phyloP scores from a whole-genome alignment of 1,140 invertebrate species.

The Pemphigus obesinymphae region DNA sequence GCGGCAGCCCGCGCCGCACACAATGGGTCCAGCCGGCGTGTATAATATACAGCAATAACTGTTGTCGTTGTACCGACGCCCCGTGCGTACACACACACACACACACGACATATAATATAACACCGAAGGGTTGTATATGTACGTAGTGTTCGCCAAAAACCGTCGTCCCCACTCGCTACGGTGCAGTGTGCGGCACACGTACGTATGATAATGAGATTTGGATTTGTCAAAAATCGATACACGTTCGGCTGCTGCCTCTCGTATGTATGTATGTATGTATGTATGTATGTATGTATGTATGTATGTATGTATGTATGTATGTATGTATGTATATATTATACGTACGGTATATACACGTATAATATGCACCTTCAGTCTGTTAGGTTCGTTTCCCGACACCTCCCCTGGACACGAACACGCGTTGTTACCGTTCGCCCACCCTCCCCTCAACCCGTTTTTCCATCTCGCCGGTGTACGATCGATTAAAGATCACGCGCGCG shows the following conservation, averaged over 20 bases:
- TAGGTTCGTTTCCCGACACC: no score
- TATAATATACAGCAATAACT: conserved; percentile 41
- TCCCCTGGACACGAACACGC: no score
- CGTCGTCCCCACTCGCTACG: not conserved
- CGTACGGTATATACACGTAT: not conserved
- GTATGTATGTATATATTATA: not conserved
- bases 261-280: no score
- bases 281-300: no score
- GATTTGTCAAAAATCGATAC: conserved; percentile 40
- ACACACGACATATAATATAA: not conserved
- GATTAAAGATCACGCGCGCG: not conserved
- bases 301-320: no score
- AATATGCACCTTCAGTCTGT: no score
- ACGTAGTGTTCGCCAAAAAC: not conserved
- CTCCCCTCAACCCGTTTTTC: no score
- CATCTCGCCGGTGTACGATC: not conserved
- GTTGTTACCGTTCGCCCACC: no score
- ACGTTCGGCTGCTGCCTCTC: not conserved
- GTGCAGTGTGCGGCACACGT: not conserved
- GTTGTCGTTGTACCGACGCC: conserved; percentile 39
- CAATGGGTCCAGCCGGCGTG: conserved; percentile 41
- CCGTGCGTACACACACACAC: not conserved
- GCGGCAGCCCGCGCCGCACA: not conserved
- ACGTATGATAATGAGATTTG: conserved; percentile 38
- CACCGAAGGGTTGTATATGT: conserved; percentile 22